Evolutionary conservation across 2,888 invertebrate genomes (phyloP).

Genomic region (Papilio demoleus): DNA sequence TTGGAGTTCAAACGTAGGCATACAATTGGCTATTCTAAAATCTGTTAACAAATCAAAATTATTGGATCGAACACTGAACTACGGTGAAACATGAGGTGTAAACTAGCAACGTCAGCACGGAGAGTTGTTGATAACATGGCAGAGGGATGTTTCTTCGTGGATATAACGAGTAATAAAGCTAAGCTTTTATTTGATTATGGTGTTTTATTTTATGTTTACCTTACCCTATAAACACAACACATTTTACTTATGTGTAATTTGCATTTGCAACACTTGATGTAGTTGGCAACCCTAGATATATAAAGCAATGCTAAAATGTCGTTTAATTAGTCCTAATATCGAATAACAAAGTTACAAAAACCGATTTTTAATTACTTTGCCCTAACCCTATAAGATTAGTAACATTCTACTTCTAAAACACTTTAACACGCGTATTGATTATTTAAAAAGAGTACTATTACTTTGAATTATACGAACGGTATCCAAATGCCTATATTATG

Average conservation of each 20-base stretch:
- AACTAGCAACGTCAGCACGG: slow-evolving; percentile 69
- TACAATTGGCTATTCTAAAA: slow-evolving; percentile 73
- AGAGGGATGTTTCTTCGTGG: slow-evolving; percentile 85
- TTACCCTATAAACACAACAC: background rate
- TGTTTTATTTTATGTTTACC: slow-evolving; percentile 66
- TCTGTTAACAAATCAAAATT: slow-evolving; percentile 70
- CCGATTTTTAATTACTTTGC: no score
- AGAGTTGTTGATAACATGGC: slow-evolving; percentile 74
- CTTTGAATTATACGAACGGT: no score
- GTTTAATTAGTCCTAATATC: no score
- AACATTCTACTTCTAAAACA: no score
- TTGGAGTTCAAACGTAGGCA: slow-evolving; percentile 66
- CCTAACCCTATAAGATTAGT: no score
- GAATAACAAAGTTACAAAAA: no score
- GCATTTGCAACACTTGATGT: background rate
- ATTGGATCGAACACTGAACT: slow-evolving; percentile 68
- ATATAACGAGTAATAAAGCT: slow-evolving; percentile 90
- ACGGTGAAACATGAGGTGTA: slow-evolving; percentile 67
- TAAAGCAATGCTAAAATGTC: no score
- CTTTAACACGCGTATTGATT: no score
- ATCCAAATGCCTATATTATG: no score
- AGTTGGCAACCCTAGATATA: background rate
- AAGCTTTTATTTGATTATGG: slow-evolving; percentile 87
- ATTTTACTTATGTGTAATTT: background rate
- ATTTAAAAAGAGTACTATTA: no score